Conservation (phyloP, 2,888 invertebrate genomes). For the Torymus texanus region DNA sequence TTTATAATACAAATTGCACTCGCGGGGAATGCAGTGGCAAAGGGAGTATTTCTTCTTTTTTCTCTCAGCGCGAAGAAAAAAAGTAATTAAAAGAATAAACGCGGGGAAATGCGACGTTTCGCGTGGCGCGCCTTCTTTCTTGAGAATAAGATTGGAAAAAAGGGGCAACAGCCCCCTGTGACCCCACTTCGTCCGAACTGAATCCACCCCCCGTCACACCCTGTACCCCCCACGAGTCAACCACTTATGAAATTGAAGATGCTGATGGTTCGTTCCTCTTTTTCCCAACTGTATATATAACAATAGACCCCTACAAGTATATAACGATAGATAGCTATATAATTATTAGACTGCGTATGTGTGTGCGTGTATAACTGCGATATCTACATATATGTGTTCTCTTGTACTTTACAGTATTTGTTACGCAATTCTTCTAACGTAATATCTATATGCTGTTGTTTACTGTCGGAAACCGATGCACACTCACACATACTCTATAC, state of each 20-base stretch:
- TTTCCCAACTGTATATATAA: background rate
- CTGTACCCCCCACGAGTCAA: too few relatives aligned
- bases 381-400: slow-evolving; percentile 6
- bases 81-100: background rate
- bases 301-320: background rate
- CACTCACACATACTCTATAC: slow-evolving; percentile 32
- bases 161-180: background rate
- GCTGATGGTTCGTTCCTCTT: too few relatives aligned
- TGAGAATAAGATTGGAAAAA: slow-evolving; percentile 8
- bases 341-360: slow-evolving; percentile 3
- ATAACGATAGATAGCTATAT: slow-evolving; percentile 25
- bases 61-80: background rate
- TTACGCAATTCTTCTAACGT: slow-evolving; percentile 8
- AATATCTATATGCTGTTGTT: slow-evolving; percentile 27
- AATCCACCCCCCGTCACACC: background rate
- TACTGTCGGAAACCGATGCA: slow-evolving; percentile 30
- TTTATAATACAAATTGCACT: too few relatives aligned
- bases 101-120: slow-evolving; percentile 14
- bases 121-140: background rate
- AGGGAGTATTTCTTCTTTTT: background rate
- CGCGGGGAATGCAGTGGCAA: too few relatives aligned
- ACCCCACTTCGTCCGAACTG: slow-evolving; percentile 1
- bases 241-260: too few relatives aligned
- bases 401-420: slow-evolving; percentile 22
- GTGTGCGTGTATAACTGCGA: slow-evolving; percentile 28